Evolutionary conservation across 2,888 invertebrate species (phyloP).

Genomic region (Pterostichus niger): DNA sequence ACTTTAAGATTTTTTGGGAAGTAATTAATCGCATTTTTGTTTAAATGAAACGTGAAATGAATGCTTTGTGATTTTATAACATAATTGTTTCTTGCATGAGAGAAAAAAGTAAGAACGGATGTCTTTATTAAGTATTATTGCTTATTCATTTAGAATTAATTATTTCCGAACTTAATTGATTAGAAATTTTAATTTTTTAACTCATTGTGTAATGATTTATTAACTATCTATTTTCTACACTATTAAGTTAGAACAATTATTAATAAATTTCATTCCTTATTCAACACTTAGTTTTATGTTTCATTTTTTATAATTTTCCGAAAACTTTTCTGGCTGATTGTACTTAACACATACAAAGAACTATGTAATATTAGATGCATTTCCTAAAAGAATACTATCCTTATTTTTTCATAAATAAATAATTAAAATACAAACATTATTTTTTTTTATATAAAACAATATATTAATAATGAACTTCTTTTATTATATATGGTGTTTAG

Average conservation of each 20-base stretch:
- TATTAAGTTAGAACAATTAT: not conserved
- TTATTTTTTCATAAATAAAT: too few relatives aligned
- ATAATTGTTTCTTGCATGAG: constrained; percentile 14
- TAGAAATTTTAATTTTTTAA: constrained; percentile 38
- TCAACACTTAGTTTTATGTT: too few relatives aligned
- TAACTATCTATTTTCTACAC: not conserved
- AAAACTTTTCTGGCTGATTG: too few relatives aligned
- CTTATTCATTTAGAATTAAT: constrained; percentile 35
- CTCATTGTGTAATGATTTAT: not conserved
- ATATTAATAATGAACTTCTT: too few relatives aligned
- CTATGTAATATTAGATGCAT: too few relatives aligned
- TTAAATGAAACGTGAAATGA: constrained; percentile 12
- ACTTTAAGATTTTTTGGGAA: too few relatives aligned
- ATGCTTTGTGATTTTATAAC: constrained; percentile 1
- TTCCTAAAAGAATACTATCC: too few relatives aligned
- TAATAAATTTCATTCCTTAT: not conserved
- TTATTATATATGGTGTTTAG: too few relatives aligned
- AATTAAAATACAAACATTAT: too few relatives aligned
- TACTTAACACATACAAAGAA: too few relatives aligned
- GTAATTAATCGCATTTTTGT: constrained; percentile 2
- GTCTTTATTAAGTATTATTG: constrained; percentile 26
- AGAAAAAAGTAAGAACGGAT: constrained; percentile 33
- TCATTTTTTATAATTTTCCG: too few relatives aligned
- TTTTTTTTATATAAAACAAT: too few relatives aligned
- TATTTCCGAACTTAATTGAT: constrained; percentile 29